These are phyloP conservation scores for Lethocerus indicus DNA, from an alignment of 1,140 invertebrate species.

Conservation along the genomic window DNA sequence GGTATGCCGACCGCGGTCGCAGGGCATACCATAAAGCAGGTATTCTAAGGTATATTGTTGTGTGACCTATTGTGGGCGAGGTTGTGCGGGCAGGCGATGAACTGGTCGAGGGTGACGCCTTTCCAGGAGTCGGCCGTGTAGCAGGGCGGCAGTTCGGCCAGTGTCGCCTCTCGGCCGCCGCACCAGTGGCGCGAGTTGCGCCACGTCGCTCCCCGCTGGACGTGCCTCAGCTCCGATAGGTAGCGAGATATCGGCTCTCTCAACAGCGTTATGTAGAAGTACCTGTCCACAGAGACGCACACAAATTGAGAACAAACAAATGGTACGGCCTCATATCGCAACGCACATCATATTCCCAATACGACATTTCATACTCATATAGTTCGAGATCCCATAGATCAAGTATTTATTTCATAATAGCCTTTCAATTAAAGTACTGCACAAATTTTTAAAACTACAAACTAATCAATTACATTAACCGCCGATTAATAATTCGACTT, in stretches of 20 bases:
- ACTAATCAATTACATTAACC: too few relatives aligned
- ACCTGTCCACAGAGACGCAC: constrained; percentile 30
- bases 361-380: too few relatives aligned
- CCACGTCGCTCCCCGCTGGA: constrained; percentile 97
- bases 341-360: too few relatives aligned
- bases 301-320: neutral
- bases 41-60: too few relatives aligned
- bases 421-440: too few relatives aligned
- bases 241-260: constrained; percentile 81
- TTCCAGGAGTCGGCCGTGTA: constrained; percentile 49
- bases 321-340: too few relatives aligned
- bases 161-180: constrained; percentile 59
- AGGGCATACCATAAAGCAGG: too few relatives aligned
- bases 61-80: constrained; percentile 62
- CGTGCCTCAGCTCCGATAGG: constrained; percentile 87
- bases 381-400: too few relatives aligned
- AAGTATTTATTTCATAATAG: too few relatives aligned
- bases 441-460: too few relatives aligned
- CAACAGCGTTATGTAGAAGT: constrained; percentile 92
- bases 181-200: constrained; percentile 67
- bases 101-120: constrained; percentile 60
- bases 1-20: too few relatives aligned
- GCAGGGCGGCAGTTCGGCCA: constrained; percentile 58
- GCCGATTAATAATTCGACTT: too few relatives aligned
- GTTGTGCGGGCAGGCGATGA: constrained; percentile 80